Percentiles rank a stretch among this genome's conserved stretches.
Evolutionary conservation across 23 tunicate species (phyloP).

Genomic region (Trididemnum miniatum): DNA sequence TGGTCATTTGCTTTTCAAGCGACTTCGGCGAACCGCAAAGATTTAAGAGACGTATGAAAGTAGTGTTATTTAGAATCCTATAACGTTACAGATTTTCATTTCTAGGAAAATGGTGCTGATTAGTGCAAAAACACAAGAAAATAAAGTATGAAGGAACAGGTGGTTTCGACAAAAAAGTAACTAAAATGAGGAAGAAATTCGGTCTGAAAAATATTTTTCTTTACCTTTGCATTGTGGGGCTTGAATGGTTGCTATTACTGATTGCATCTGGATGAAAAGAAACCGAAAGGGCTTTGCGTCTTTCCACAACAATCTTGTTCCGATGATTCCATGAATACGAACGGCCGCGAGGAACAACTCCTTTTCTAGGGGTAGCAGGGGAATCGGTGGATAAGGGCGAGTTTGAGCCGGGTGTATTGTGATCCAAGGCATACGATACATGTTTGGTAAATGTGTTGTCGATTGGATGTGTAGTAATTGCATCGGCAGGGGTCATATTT

Average conservation of each 20-base stretch:
- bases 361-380: constrained; percentile 25
- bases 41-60: too few species aligned
- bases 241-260: constrained; percentile 34
- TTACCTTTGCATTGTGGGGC: constrained; percentile 28
- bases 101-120: too few species aligned
- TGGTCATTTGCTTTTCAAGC: too few species aligned
- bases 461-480: too few species aligned
- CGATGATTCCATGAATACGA: constrained; percentile 61
- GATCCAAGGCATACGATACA: not conserved
- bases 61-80: too few species aligned
- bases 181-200: too few species aligned
- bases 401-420: not conserved
- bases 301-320: constrained; percentile 42
- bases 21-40: too few species aligned
- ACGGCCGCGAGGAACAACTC: constrained; percentile 6
- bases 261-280: constrained; percentile 6
- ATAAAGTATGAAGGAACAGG: too few species aligned
- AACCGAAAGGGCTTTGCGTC: constrained; percentile 12
- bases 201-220: too few species aligned
- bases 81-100: too few species aligned
- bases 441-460: not conserved
- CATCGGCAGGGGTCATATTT: not conserved
- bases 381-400: not conserved
- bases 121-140: too few species aligned
- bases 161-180: too few species aligned